Evolutionary conservation across 2,888 invertebrate species (phyloP), one percentile per base, ranked within the genome.

Genomic region (Furcula furcula): DNA sequence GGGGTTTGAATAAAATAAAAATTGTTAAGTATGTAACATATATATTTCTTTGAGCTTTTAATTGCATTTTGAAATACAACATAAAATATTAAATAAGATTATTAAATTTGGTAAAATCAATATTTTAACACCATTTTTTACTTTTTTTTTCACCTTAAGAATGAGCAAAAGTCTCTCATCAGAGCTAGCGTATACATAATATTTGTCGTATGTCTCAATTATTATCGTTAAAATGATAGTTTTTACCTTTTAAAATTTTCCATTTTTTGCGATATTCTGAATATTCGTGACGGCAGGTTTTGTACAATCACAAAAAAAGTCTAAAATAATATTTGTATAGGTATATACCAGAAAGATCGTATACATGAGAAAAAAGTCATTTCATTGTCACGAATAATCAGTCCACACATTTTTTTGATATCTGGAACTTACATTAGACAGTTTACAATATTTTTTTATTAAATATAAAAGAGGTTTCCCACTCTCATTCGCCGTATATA

Each of bases 21-120:
- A 55, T 74, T 82, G n/a, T 76, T 77, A 83, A 91, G 91, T 92
- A 93, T 92, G 93, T 93, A 93, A 93, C 93, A 93, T 93, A 93
- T 92, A 92, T 93, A 93, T 93, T 93, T 93, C 93, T 93, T 93
- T 94, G 93, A 93, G 93, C 93, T 92, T 93, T 90, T 93, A 92
- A 93, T 93, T 93, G 93, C 93, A 92, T 93, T 93, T 91, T 92
- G 93, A 93, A 93, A 92, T 93, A 93, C 93, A 93, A 93, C 93
- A 93, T 93, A 88, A 88, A 93, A 93, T 93, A 93, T 92, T 92
- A 93, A 93, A 93, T 93, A 93, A 93, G 92, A 92, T 92, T 91
- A 92, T 90, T 88, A 83, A 91, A 91, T 92, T 91, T 93, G 92
- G 92, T 92, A 92, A 92, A 92, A 92, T 93, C 91, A 93, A 92